These are phyloP conservation scores for Pipistrellus pipistrellus DNA, from an alignment of 2,797 vertebrate genomes.

Conservation along the genomic window DNA sequence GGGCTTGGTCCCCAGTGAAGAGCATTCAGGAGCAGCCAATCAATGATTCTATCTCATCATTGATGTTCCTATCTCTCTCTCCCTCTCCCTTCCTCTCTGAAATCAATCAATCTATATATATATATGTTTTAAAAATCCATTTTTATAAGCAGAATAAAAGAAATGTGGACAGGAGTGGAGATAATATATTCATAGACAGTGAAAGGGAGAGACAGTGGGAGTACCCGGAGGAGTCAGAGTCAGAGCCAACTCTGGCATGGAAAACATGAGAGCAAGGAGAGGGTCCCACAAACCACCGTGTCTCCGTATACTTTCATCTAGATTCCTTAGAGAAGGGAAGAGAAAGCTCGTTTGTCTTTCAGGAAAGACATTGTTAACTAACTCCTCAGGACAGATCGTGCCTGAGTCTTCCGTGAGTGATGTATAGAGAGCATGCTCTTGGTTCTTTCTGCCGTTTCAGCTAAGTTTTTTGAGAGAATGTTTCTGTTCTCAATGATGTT, in stretches of 20 bases:
- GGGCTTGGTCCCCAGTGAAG: background rate
- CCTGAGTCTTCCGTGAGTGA: background rate
- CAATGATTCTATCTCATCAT: background rate
- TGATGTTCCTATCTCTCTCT: background rate
- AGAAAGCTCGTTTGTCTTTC: background rate
- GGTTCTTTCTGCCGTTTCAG: background rate
- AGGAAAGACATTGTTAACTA: background rate
- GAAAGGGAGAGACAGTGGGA: background rate
- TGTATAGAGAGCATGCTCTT: background rate
- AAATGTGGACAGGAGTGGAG: background rate
- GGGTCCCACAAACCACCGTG: background rate
- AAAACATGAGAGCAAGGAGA: background rate
- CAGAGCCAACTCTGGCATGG: background rate
- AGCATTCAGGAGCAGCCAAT: background rate
- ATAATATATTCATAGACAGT: background rate
- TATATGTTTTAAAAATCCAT: background rate
- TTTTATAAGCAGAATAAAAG: background rate
- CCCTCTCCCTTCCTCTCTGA: background rate
- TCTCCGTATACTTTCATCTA: background rate
- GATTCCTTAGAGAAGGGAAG: background rate
- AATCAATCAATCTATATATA: background rate
- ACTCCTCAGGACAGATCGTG: background rate
- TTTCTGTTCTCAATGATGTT: slow-evolving; percentile 55
- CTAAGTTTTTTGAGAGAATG: background rate
- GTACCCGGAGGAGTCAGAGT: background rate